These are phyloP conservation scores for Heliconius himera DNA, from an alignment of 1,140 invertebrate species.

Conservation along the genomic window DNA sequence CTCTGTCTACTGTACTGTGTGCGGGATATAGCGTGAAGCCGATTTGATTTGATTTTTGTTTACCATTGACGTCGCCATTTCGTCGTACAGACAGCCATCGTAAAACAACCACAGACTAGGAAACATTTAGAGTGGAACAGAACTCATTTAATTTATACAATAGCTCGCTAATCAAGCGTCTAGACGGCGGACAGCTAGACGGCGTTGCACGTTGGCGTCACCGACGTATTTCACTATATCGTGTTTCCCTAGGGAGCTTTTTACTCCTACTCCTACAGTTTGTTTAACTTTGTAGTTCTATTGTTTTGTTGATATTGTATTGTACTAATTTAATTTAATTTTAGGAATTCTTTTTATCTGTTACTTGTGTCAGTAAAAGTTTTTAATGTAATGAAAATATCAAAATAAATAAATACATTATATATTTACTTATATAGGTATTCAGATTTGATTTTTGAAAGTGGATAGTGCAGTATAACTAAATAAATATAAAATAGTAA, in stretches of 20 bases:
- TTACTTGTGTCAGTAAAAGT: no score
- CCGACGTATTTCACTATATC: constrained; percentile 5
- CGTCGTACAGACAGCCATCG: constrained; percentile 3
- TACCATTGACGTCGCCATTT: not conserved
- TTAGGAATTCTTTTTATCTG: not conserved
- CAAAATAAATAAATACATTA: no score
- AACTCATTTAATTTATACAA: constrained; percentile 33
- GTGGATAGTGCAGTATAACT: no score
- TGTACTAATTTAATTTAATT: not conserved
- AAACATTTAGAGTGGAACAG: constrained; percentile 27
- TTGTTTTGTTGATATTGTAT: not conserved
- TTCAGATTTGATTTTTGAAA: no score
- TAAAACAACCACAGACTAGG: constrained; percentile 18
- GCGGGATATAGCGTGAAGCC: no score
- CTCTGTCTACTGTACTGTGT: no score
- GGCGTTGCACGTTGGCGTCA: not conserved
- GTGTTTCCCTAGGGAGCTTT: constrained; percentile 1
- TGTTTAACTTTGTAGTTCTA: constrained; percentile 6
- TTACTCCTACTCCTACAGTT: not conserved
- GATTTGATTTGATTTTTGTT: not conserved
- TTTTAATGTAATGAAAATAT: no score
- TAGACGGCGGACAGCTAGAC: constrained; percentile 26
- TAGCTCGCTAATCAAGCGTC: constrained; percentile 28
- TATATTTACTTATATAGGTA: no score
- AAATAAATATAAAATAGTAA: no score